These are phyloP conservation scores for Theocolax elegans DNA, from an alignment of 1,140 invertebrate species.

Conservation along the genomic window DNA sequence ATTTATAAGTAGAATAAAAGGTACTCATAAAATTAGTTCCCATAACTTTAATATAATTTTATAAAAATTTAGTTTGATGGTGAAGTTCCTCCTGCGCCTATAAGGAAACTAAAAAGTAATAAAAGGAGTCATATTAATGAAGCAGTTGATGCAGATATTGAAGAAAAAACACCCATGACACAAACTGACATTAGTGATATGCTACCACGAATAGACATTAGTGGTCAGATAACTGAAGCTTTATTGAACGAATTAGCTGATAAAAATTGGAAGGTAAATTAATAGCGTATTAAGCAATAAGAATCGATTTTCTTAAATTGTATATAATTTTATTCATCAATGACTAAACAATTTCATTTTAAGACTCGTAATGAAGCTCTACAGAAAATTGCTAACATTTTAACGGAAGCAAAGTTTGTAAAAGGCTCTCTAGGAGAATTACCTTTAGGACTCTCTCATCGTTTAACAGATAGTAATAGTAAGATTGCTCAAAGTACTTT, in stretches of 20 bases:
- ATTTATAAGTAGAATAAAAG: neutral
- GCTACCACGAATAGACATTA: slow-evolving; percentile 84
- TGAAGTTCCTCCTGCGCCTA: slow-evolving; percentile 77
- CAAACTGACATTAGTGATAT: slow-evolving; percentile 75
- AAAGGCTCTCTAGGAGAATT: slow-evolving; percentile 86
- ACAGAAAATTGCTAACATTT: slow-evolving; percentile 80
- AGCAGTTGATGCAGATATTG: slow-evolving; percentile 68
- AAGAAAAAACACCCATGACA: slow-evolving; percentile 64
- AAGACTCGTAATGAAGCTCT: slow-evolving; percentile 84
- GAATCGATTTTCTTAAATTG: slow-evolving; percentile 6
- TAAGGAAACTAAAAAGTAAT: slow-evolving; percentile 68
- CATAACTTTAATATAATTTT: slow-evolving; percentile 4
- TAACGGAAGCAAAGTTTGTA: slow-evolving; percentile 82
- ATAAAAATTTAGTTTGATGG: slow-evolving; percentile 68
- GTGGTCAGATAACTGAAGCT: slow-evolving; percentile 83
- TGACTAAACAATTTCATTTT: slow-evolving; percentile 10
- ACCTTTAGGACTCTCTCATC: slow-evolving; percentile 78
- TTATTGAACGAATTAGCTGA: slow-evolving; percentile 86
- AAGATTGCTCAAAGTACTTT: slow-evolving; percentile 87
- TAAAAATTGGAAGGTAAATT: slow-evolving; percentile 91
- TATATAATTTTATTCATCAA: neutral
- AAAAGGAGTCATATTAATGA: slow-evolving; percentile 64
- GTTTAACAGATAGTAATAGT: slow-evolving; percentile 90
- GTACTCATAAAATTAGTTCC: too few relatives aligned
- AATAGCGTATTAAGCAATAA: neutral